A percentile compares a stretch with the other conserved stretches of the same genome.
Conservation (phyloP, 2,888 invertebrate genomes). For the Fragum whitleyi region DNA sequence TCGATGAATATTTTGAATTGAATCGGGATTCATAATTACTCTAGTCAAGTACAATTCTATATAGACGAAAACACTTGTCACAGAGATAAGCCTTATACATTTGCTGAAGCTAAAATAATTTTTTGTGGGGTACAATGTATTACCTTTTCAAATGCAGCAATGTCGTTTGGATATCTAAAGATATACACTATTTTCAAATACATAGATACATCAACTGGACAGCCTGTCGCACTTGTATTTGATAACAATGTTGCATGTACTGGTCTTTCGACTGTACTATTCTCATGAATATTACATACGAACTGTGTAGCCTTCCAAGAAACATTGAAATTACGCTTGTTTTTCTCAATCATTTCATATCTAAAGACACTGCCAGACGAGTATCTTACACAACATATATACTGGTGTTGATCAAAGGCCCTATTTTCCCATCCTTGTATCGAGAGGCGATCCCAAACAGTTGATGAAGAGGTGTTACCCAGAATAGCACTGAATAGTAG, state of each 20-base stretch:
- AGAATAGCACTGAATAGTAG: neutral
- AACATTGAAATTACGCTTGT: neutral
- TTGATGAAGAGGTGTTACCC: neutral
- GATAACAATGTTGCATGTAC: neutral
- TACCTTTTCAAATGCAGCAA: neutral
- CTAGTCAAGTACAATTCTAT: too few relatives aligned
- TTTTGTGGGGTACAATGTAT: too few relatives aligned
- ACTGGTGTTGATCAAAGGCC: neutral
- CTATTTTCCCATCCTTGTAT: neutral
- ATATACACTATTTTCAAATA: too few relatives aligned
- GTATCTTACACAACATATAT: neutral
- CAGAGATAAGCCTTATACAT: too few relatives aligned
- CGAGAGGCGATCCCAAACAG: neutral
- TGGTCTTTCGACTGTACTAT: neutral
- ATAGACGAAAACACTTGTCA: too few relatives aligned
- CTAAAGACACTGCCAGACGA: neutral
- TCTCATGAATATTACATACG: neutral
- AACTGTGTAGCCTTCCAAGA: neutral
- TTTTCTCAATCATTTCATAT: neutral
- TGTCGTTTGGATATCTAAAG: too few relatives aligned
- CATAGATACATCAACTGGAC: neutral
- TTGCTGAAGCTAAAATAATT: too few relatives aligned
- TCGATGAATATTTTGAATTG: too few relatives aligned
- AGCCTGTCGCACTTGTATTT: neutral
- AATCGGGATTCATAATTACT: too few relatives aligned